Evolutionary conservation across 53 echinoderm and acorn worm species (phyloP), one percentile per base, ranked within the genome.

Genomic region (Stichopus horrens): DNA sequence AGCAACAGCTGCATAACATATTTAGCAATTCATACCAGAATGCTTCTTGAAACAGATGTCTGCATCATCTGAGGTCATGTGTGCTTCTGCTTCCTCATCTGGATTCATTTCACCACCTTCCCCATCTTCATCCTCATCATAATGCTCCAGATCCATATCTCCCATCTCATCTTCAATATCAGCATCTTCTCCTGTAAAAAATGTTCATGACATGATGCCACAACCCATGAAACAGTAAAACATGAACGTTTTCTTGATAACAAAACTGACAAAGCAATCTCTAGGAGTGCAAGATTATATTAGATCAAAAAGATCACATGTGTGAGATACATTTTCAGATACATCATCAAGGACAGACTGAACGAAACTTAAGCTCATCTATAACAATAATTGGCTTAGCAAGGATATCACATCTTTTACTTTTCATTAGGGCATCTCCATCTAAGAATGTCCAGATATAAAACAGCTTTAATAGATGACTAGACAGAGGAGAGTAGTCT

Each of bases 1-100:
- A 37, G 37, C 37, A 37, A 2, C 37, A 37, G 37, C 37, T 37
- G 37, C 2, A 37, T 37, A 37, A 37, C 1, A 37, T 37, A 37
- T 0, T 37, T 37, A 37, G 37, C 37, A 37, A 37, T 37, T 37
- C 37, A 37, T 23, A 97, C 98, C 98, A 78, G 93, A 91, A 86
- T 97, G 98, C 73, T 89, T 87, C 6, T 93, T 90, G 73, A 95
- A 97, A 73, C 92, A 83, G 54, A 90, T 83, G 58, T 93, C 95
- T 4, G 98, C 94, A 93, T 97, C 98, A 86, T 97, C 98, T 16
- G 83, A 89, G n/a, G 59, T 16, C 54, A 81, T 86, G 8, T 71
- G 83, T 51, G 84, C 85, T 21, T 74, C 86, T 55, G 89, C 93
- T 86, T 86, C 90, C 83, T 91, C 94, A 21, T 88, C 91, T 57